Conservation (phyloP, 2,113 vertebrate species). For the Amphilophus citrinellus region DNA sequence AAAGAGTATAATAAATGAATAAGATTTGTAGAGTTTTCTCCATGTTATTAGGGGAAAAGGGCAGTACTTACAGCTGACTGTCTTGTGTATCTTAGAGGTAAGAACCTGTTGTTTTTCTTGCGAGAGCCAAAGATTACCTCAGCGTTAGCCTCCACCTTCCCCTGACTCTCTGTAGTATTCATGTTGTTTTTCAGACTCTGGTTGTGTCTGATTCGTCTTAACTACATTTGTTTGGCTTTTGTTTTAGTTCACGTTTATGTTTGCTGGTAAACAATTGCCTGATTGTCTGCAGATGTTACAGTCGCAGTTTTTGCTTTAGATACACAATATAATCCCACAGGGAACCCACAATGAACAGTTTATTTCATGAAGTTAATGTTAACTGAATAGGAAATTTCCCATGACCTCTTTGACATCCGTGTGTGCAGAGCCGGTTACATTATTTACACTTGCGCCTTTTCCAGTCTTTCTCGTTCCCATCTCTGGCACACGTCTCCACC, state of each 20-base stretch:
- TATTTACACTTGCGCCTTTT: conserved; percentile 18
- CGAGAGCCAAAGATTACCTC: background rate
- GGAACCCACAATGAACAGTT: background rate
- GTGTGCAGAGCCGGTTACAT: background rate
- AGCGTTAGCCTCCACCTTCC: background rate
- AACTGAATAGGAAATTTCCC: conserved; percentile 30
- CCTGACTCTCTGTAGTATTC: background rate
- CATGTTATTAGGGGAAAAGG: background rate
- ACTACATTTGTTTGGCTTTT: background rate
- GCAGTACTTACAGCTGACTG: conserved; percentile 8
- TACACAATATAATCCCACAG: background rate
- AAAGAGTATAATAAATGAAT: background rate
- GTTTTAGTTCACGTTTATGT: conserved; percentile 1
- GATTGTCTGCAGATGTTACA: conserved; percentile 7
- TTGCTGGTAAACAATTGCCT: background rate
- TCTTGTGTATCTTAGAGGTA: conserved; percentile 10
- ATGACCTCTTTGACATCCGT: conserved; percentile 8
- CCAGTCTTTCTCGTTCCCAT: conserved; percentile 52
- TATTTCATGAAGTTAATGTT: background rate
- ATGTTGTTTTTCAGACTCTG: background rate
- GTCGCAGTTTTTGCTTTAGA: conserved; percentile 10
- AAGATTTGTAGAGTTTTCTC: background rate
- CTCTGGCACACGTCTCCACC: conserved; percentile 14
- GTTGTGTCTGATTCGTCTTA: background rate
- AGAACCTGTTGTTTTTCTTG: background rate